Conservation (phyloP, 2,888 invertebrate species). For the Leptinotarsa tumamoca region DNA sequence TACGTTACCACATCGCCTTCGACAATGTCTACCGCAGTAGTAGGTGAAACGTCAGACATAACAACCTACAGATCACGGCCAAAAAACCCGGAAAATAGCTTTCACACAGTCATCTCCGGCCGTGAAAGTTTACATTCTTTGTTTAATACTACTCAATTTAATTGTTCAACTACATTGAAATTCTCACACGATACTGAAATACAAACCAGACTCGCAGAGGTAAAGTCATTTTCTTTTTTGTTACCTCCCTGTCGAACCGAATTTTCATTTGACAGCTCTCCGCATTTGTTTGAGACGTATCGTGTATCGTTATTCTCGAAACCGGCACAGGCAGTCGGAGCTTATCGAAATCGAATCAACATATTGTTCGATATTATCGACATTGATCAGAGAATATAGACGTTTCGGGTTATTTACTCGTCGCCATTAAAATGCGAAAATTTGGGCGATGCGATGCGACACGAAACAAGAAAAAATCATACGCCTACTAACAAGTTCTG, state of each 20-base stretch:
- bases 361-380: conserved; percentile 12
- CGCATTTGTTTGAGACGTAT: conserved; percentile 7
- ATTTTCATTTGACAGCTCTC: conserved; percentile 11
- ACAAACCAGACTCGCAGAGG: neutral
- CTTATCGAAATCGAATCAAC: conserved; percentile 19
- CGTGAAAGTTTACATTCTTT: too few species aligned
- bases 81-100: too few species aligned
- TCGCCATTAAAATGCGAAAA: conserved; percentile 38
- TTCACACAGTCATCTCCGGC: too few species aligned
- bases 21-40: too few species aligned
- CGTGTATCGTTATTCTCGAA: neutral
- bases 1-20: too few species aligned
- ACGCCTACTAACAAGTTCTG: conserved; percentile 42
- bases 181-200: neutral
- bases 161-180: too few species aligned
- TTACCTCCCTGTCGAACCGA: neutral
- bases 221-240: neutral
- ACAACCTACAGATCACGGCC: too few species aligned
- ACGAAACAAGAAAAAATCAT: conserved; percentile 40
- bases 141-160: too few species aligned
- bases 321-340: neutral
- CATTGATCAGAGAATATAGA: conserved; percentile 14
- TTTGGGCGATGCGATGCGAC: conserved; percentile 37
- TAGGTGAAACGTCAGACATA: too few species aligned
- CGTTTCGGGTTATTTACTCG: neutral